Evolutionary conservation across 2,797 vertebrate species (phyloP).

Genomic region (Propithecus perrieri): DNA sequence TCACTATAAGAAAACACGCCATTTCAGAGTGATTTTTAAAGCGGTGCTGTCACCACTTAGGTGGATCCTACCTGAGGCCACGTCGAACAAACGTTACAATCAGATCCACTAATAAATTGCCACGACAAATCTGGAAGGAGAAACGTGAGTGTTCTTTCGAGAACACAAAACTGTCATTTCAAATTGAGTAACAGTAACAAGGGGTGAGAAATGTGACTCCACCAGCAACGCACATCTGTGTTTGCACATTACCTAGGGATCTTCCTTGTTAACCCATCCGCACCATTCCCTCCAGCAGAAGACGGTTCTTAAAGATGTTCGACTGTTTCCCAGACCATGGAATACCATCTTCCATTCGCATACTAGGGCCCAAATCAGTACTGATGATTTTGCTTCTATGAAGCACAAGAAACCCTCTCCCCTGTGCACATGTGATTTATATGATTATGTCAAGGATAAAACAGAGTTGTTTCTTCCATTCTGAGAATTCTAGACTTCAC

Average conservation of each 20-base stretch:
- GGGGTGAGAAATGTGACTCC: constrained; percentile 24
- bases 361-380: not conserved
- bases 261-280: not conserved
- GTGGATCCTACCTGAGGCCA: constrained; percentile 6
- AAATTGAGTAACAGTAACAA: constrained; percentile 65
- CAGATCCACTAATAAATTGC: constrained; percentile 51
- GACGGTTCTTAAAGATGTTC: not conserved
- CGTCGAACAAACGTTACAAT: not conserved
- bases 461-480: not conserved
- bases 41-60: not conserved
- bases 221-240: not conserved
- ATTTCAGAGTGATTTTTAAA: constrained; percentile 46
- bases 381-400: not conserved
- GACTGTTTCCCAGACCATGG: not conserved
- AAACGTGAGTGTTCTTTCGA: constrained; percentile 56
- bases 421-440: not conserved
- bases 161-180: constrained; percentile 57
- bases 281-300: not conserved
- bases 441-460: not conserved
- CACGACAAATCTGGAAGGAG: constrained; percentile 40
- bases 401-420: not conserved
- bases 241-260: no score
- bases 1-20: not conserved
- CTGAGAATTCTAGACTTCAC: not conserved
- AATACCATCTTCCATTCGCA: not conserved